Evolutionary conservation across 2,888 invertebrate species (phyloP), one percentile per base, ranked within the genome.

Genomic region (Synanthedon formicaeformis): DNA sequence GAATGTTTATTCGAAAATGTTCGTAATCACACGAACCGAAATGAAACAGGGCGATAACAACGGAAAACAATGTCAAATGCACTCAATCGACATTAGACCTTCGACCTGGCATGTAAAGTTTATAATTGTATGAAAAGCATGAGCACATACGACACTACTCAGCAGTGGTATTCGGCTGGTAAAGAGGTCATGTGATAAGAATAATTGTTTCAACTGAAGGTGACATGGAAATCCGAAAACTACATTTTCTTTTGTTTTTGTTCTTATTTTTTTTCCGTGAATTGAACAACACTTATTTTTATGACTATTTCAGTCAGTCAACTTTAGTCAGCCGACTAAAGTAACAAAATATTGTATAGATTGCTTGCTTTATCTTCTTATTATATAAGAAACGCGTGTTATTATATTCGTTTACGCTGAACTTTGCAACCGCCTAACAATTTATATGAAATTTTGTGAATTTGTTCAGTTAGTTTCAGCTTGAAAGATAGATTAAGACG

Each of bases 181-280:
- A 85, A 84, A 77, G 80, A 73, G 85, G 85, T 85, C 84, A 79
- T 65, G 64, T 78, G 85, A 85, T 85, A 86, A 84, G 75, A 72
- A 58, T 64, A 65, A 55, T 66, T 59, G 68, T 65, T 63, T 64
- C 60, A 59, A 63, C 55, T 64, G 71, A 76, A 83, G 82, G 83
- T 83, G 79, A 71, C 66, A 65, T 73, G 80, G 73, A 78, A 81
- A 78, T 66, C 67, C 70, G 74, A 75, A 79, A 78, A 73, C 67
- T 64, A 56, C 55, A 57, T 12, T 14, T 16, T 10, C 12, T 14
- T 11, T 49, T 49, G 13, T 18, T 49, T 16, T 16, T 12, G 6
- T 12, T 18, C 16, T 49, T 49, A 16, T 49, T 49, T 12, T n/a
- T 48, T 13, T 48, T 14, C 45, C 5, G 34, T 34, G 34, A 23